Conservation (phyloP, 1,140 invertebrate genomes). For the Drosophila watanabei region DNA sequence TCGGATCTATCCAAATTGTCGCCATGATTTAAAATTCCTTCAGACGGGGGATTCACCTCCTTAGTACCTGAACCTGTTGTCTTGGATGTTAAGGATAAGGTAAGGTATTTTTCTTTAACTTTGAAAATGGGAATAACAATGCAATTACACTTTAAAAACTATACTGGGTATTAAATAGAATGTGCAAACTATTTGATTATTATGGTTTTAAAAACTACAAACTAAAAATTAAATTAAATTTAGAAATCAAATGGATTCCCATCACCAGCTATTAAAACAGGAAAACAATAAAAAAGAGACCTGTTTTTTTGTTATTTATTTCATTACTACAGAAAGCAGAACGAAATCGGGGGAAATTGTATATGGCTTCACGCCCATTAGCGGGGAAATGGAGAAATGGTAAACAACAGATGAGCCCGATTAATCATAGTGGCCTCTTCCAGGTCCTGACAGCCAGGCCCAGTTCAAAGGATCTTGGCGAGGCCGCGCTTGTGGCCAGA, state of each 20-base stretch:
- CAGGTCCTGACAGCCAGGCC: constrained; percentile 19
- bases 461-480: constrained; percentile 37
- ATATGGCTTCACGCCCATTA: constrained; percentile 65
- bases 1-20: constrained; percentile 76
- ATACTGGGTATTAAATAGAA: neutral
- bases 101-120: constrained; percentile 1
- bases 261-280: neutral
- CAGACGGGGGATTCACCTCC: constrained; percentile 17
- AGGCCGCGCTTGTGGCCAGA: constrained; percentile 46
- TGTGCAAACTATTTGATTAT: too few species aligned
- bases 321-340: constrained; percentile 44
- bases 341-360: constrained; percentile 69
- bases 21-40: constrained; percentile 83
- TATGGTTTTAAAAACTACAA: too few species aligned
- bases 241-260: neutral
- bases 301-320: neutral
- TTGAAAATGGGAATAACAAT: neutral
- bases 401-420: constrained; percentile 76
- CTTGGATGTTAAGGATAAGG: neutral
- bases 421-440: constrained; percentile 61
- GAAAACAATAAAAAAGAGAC: neutral
- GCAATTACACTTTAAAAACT: neutral
- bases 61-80: constrained; percentile 60
- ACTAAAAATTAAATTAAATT: too few species aligned
- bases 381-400: constrained; percentile 61